Evolutionary conservation across 35 echinoderm and acorn worm species (phyloP).

Genomic region (Chiridota heheva): DNA sequence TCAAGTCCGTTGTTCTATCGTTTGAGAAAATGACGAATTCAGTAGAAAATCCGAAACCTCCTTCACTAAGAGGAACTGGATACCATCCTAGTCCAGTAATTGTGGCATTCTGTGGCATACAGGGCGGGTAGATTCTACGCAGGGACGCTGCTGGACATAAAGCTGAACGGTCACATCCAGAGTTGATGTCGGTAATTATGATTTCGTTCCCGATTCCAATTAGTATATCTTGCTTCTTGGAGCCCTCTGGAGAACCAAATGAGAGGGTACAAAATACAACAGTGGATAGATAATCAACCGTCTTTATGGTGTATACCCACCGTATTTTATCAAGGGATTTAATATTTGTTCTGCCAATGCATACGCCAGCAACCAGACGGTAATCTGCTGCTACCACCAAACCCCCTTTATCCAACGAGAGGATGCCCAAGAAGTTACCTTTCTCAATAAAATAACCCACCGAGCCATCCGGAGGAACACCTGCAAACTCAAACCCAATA

Average conservation of each 20-base stretch:
- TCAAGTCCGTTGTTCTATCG: constrained; percentile 11
- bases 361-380: constrained; percentile 25
- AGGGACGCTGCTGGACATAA: constrained; percentile 18
- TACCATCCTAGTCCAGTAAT: constrained; percentile 37
- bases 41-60: not conserved
- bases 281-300: constrained; percentile 29
- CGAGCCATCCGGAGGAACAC: constrained; percentile 25
- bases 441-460: constrained; percentile 26
- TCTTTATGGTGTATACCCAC: constrained; percentile 33
- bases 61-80: not conserved
- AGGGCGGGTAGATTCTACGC: constrained; percentile 14
- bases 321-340: not conserved
- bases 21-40: constrained; percentile 43
- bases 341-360: constrained; percentile 19
- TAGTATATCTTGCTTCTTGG: constrained; percentile 23
- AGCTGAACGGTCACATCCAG: constrained; percentile 16
- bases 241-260: not conserved
- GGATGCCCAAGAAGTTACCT: constrained; percentile 1
- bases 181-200: constrained; percentile 35
- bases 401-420: constrained; percentile 15
- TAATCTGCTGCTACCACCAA: constrained; percentile 29
- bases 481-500: constrained; percentile 19
- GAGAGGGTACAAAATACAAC: constrained; percentile 36
- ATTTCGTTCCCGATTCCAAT: constrained; percentile 42
- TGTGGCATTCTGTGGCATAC: constrained; percentile 30